Conservation (phyloP, 2,888 invertebrate genomes). For the Trachelus iudaicus region DNA sequence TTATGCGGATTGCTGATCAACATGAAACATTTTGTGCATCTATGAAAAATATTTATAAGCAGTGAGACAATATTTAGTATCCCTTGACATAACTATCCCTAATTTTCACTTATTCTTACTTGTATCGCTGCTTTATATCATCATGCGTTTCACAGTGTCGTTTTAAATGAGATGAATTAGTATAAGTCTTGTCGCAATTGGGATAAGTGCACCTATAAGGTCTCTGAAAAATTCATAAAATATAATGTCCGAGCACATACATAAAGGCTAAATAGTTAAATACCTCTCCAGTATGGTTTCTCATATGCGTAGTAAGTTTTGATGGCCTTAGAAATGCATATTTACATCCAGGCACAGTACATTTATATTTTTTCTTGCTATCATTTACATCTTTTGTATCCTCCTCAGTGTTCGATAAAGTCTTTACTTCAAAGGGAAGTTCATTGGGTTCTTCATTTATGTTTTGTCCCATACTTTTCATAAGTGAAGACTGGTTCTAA, state of each 20-base stretch:
- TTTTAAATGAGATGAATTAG: conserved; percentile 72
- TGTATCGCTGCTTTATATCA: conserved; percentile 28
- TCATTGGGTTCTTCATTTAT: not conserved
- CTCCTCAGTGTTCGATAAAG: not conserved
- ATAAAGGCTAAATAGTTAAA: not conserved
- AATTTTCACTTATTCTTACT: conserved; percentile 32
- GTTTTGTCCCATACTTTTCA: not conserved
- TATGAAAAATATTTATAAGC: conserved; percentile 22
- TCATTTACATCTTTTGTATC: not conserved
- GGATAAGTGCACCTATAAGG: conserved; percentile 70
- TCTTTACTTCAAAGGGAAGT: not conserved
- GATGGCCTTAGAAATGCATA: conserved; percentile 68
- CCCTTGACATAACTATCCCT: not conserved
- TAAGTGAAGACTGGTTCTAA: not conserved
- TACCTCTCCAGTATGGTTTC: conserved; percentile 71
- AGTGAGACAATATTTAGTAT: not conserved
- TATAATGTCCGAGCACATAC: not conserved
- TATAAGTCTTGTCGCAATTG: conserved; percentile 73
- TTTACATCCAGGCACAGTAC: conserved; percentile 67
- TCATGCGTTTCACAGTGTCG: conserved; percentile 69
- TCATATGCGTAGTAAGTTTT: conserved; percentile 70
- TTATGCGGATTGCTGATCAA: conserved; percentile 69
- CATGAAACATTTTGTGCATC: conserved; percentile 65
- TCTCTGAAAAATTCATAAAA: conserved; percentile 63
- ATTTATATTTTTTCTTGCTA: conserved; percentile 59